Evolutionary conservation across 2,888 invertebrate species (phyloP).

Genomic region (Leucoma salicis): DNA sequence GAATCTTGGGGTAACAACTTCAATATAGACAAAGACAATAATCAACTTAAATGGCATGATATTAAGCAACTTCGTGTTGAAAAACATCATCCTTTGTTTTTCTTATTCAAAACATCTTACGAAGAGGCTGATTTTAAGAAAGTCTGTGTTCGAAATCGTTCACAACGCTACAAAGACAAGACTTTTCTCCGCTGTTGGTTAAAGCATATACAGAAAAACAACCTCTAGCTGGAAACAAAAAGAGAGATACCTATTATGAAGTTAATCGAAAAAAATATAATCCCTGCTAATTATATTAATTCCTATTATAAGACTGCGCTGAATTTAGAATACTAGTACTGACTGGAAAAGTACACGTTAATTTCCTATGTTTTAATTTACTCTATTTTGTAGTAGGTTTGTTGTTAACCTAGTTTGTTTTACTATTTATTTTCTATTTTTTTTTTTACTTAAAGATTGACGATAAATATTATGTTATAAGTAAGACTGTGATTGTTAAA

Average conservation of each 20-base stretch:
- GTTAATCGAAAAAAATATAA: conserved; percentile 8
- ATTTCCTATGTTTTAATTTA: conserved; percentile 2
- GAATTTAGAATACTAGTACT: conserved; percentile 10
- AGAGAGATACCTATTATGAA: conserved; percentile 10
- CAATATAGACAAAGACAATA: conserved; percentile 20
- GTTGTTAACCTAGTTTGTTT: neutral
- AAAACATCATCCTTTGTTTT: conserved; percentile 11
- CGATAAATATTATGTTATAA: neutral
- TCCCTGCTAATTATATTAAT: conserved; percentile 6
- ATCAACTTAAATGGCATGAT: conserved; percentile 25
- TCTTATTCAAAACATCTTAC: conserved; percentile 7
- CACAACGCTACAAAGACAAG: conserved; percentile 7
- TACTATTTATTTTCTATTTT: neutral
- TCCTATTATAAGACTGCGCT: conserved; percentile 13
- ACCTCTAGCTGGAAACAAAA: conserved; percentile 10
- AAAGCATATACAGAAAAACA: conserved; percentile 10
- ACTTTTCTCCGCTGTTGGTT: conserved; percentile 8
- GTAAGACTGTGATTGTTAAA: conserved; percentile 8
- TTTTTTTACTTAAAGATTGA: too few relatives aligned
- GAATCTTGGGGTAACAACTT: conserved; percentile 27
- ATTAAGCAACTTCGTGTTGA: conserved; percentile 25
- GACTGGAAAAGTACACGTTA: conserved; percentile 3
- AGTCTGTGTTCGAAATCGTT: conserved; percentile 10
- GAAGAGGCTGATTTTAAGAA: conserved; percentile 9
- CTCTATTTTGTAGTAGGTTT: conserved; percentile 1